Base-by-base conservation (phyloP, 2,888 invertebrate species). In the Amphimallon solstitiale region DNA sequence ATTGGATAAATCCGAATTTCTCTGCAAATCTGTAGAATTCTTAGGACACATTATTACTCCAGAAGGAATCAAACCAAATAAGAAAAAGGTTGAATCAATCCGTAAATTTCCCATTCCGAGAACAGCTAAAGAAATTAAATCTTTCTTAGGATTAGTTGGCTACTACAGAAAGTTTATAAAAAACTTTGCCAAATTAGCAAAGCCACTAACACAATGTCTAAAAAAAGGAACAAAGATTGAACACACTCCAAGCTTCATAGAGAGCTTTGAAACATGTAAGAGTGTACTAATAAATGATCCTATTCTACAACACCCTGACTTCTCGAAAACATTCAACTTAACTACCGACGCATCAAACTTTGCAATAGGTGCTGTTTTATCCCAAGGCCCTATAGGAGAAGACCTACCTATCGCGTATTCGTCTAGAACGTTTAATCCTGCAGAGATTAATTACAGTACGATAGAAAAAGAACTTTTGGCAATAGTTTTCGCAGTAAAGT, bases 381-480 rank as follows among this genome's bases (percentile, higher is more conserved):
- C 52, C 2, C 65, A 65, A 51, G 48, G 60, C 12, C 10, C 29
- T 0, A 60, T 54, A 10, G 54, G 54, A 14, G n/a, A 12, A 12
- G 54, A 54, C 15, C 9, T 48, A 84, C 0, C 60, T 69, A 0
- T 60, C 35, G 21, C 19, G 12, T 60, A 19, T 9, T 49, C 64
- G 4, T 40, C 14, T 9, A 21, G 61, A 4, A 52, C 66, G 4
- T 12, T 66, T 2, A 65, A 65, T 35, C 17, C 37, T 9, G 10
- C 61, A 0, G 66, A 65, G 40, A 6, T 12, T 9, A 61, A 65
- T 17, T 60, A 61, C 29, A 35, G 35, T 2, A 75, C 70, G 7
- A 74, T 77, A 63, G 40, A 65, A 61, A 71, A 72, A 23, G 78
- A 78, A 72, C 59, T 76, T 0, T 46, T 76, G 15, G 75, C 73